These are phyloP conservation scores for Berghia stephanieae DNA, from an alignment of 1,140 invertebrate genomes.

Conservation along the genomic window DNA sequence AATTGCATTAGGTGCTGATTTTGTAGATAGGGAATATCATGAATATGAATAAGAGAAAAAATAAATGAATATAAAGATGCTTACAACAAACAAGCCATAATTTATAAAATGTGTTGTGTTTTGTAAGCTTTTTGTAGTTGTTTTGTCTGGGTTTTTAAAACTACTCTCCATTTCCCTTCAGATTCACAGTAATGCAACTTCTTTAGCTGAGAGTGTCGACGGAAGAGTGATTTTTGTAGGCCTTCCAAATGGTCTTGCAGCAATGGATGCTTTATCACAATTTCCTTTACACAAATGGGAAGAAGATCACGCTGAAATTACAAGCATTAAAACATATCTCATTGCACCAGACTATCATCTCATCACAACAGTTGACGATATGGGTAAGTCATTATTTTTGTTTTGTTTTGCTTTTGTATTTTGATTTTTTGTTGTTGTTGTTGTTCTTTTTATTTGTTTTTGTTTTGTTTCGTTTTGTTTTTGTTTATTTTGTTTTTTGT, in stretches of 20 bases:
- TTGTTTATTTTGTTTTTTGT: too few species aligned
- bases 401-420: not conserved
- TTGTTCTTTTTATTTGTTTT: not conserved
- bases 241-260: conserved; percentile 52
- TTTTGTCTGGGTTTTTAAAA: too few species aligned
- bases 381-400: conserved; percentile 47
- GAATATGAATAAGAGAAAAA: too few species aligned
- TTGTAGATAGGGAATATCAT: too few species aligned
- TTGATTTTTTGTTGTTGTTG: not conserved
- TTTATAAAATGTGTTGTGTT: too few species aligned
- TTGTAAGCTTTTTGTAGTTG: too few species aligned
- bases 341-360: conserved; percentile 48
- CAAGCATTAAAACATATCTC: conserved; percentile 44
- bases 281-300: conserved; percentile 50
- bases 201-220: conserved; percentile 49
- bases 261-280: conserved; percentile 46
- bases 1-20: conserved; percentile 9
- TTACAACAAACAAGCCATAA: too few species aligned
- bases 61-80: too few species aligned
- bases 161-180: too few species aligned
- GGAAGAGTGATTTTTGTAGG: conserved; percentile 60
- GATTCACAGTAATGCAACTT: conserved; percentile 40
- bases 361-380: conserved; percentile 56
- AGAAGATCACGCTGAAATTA: conserved; percentile 55
- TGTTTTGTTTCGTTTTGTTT: too few species aligned